Conservation (phyloP, 1,140 invertebrate species). For the Nylanderia fulva region DNA sequence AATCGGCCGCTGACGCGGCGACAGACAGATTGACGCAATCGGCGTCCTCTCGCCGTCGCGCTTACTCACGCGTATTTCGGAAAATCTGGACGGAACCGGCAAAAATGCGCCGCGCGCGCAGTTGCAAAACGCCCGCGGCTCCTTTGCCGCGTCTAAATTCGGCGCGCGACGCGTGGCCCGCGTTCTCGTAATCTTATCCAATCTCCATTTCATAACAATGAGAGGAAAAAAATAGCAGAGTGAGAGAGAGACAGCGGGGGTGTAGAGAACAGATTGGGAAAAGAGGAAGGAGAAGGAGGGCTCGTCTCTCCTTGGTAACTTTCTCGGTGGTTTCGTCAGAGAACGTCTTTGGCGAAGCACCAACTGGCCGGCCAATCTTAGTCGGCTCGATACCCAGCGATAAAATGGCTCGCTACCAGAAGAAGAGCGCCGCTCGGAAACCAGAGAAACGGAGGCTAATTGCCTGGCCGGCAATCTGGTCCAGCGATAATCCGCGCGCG, state of each 20-base stretch:
- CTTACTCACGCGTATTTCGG: constrained; percentile 64
- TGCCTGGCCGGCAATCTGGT: constrained; percentile 54
- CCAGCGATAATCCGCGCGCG: constrained; percentile 33
- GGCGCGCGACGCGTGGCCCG: constrained; percentile 28
- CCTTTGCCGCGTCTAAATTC: constrained; percentile 68
- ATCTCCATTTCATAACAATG: constrained; percentile 74
- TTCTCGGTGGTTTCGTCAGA: constrained; percentile 65
- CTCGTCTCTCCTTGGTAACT: constrained; percentile 57
- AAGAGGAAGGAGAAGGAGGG: not conserved
- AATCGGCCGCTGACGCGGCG: constrained; percentile 51
- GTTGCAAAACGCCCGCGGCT: constrained; percentile 45
- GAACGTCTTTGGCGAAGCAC: constrained; percentile 60
- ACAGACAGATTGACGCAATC: constrained; percentile 59
- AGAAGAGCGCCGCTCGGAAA: constrained; percentile 33
- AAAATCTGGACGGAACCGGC: constrained; percentile 56
- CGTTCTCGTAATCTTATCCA: constrained; percentile 61
- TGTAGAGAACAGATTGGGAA: not conserved
- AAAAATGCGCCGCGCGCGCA: not conserved
- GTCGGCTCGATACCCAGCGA: constrained; percentile 48
- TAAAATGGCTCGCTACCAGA: constrained; percentile 58
- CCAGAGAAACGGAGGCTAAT: constrained; percentile 45
- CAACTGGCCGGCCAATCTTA: constrained; percentile 62
- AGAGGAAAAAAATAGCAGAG: constrained; percentile 55
- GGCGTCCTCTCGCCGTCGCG: constrained; percentile 32
- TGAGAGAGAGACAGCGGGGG: too few relatives aligned